These are phyloP conservation scores for Lipophrys pholis DNA, from an alignment of 2,113 vertebrate genomes.

Conservation along the genomic window DNA sequence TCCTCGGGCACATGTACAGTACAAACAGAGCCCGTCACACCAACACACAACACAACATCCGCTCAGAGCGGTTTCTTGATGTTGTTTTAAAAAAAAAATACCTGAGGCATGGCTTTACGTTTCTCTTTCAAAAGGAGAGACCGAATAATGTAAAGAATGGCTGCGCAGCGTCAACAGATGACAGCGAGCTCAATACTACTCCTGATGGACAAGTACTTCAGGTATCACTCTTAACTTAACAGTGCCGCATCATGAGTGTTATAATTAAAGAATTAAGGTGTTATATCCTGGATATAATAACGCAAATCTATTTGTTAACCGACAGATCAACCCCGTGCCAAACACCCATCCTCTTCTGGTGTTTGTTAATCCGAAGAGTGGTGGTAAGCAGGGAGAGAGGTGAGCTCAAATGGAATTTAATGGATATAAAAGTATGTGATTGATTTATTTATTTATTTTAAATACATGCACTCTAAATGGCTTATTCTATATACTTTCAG, in stretches of 20 bases:
- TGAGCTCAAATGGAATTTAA: conserved; percentile 64
- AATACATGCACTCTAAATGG: conserved; percentile 1
- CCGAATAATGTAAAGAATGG: conserved; percentile 80
- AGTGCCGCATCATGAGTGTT: not conserved
- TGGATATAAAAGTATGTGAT: no score
- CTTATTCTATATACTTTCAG: conserved; percentile 74
- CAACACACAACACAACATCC: conserved; percentile 31
- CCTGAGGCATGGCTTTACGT: not conserved
- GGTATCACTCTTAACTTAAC: conserved; percentile 69
- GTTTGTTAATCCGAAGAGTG: conserved; percentile 94
- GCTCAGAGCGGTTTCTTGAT: conserved; percentile 31
- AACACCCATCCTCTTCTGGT: conserved; percentile 92
- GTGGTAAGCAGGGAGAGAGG: conserved; percentile 94
- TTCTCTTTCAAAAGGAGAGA: conserved; percentile 79
- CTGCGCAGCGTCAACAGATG: conserved; percentile 72
- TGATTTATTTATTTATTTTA: no score
- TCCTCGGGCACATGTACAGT: conserved; percentile 15
- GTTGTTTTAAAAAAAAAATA: not conserved
- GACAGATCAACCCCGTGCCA: conserved; percentile 86
- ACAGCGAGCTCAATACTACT: conserved; percentile 83
- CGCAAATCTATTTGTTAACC: conserved; percentile 1
- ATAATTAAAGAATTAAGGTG: not conserved
- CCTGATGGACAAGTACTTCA: conserved; percentile 89
- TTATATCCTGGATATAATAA: not conserved
- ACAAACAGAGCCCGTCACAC: conserved; percentile 36